Evolutionary conservation across 2,797 vertebrate species (phyloP).

Genomic region (Clangula hyemalis): DNA sequence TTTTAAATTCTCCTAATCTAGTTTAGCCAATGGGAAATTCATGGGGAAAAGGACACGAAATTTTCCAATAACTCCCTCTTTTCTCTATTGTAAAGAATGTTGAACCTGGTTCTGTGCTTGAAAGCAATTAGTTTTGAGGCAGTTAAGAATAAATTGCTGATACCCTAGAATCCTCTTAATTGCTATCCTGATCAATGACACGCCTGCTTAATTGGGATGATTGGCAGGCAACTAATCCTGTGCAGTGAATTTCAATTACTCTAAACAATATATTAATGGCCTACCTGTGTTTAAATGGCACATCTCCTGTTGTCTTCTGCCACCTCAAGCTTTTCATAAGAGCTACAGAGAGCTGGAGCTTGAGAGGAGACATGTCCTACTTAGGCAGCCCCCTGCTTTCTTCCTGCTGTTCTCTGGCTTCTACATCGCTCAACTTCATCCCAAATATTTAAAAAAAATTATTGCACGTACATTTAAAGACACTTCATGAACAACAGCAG

Average conservation of each 20-base stretch:
- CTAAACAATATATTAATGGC: constrained; percentile 46
- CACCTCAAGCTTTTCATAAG: background rate
- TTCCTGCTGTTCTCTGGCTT: background rate
- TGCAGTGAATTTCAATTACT: constrained; percentile 56
- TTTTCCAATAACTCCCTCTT: background rate
- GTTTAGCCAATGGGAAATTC: background rate
- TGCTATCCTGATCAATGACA: constrained; percentile 68
- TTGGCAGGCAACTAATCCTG: constrained; percentile 56
- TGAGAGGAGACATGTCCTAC: background rate
- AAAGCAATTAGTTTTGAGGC: constrained; percentile 55
- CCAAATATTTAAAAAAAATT: background rate
- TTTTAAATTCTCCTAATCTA: background rate
- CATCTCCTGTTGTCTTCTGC: constrained; percentile 42
- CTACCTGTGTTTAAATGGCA: constrained; percentile 45
- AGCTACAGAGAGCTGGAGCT: background rate
- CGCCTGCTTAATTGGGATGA: constrained; percentile 67
- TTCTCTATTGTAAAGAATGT: constrained; percentile 15
- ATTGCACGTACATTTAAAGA: background rate
- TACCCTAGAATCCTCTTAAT: constrained; percentile 64
- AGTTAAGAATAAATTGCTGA: constrained; percentile 60
- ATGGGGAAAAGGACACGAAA: background rate
- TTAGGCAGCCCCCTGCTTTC: background rate
- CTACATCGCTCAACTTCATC: background rate
- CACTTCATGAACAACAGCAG: background rate
- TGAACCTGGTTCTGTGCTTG: constrained; percentile 33